Evolutionary conservation across 1,140 invertebrate genomes (phyloP), one percentile per base, ranked within the genome.

Genomic region (Lepidurus arcticus): DNA sequence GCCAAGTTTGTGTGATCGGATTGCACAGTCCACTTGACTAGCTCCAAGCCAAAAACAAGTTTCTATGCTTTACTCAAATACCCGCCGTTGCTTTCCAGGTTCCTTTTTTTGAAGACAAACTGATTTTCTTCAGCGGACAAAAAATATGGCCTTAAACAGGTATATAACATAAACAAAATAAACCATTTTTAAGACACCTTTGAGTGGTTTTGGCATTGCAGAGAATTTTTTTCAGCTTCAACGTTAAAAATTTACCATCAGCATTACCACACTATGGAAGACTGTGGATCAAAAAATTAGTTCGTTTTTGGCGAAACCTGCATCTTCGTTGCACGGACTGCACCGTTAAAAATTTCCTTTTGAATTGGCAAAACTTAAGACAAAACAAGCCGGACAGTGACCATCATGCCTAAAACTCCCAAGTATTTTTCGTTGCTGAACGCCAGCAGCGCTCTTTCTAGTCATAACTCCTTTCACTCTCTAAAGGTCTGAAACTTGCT

Each of bases 1-100:
- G 53, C 53, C 53, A 65, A 65, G 53, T 65, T 65, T 65, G 53
- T 65, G 53, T 65, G 53, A 65, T 65, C 53, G 53, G 53, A 65
- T 65, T 65, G 53, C 53, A 65, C 53, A 65, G 53, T 65, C 53
- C 53, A 65, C 53, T 65, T 65, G 53, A 65, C 53, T 65, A 65
- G 53, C 53, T 65, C 2, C 21, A 65, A 13, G 13, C 13, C 9
- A 13, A 7, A 7, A 13, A 13, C 16, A 13, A 4, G 6, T 65
- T 65, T 13, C 53, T 65, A 65, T n/a, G 7, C 21, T 8, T 65
- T 65, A n/a, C 6, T 7, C 13, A 7, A 13, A 65, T 65, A 7
- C 53, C 16, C 13, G 8, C 7, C 8, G 16, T 16, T 21, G 8
- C 21, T 1, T 65, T 65, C 16, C 45, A 16, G 45, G 45, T 21